These are phyloP conservation scores for Cyprinodon tularosa DNA, from an alignment of 2,113 vertebrate genomes.

Conservation along the genomic window DNA sequence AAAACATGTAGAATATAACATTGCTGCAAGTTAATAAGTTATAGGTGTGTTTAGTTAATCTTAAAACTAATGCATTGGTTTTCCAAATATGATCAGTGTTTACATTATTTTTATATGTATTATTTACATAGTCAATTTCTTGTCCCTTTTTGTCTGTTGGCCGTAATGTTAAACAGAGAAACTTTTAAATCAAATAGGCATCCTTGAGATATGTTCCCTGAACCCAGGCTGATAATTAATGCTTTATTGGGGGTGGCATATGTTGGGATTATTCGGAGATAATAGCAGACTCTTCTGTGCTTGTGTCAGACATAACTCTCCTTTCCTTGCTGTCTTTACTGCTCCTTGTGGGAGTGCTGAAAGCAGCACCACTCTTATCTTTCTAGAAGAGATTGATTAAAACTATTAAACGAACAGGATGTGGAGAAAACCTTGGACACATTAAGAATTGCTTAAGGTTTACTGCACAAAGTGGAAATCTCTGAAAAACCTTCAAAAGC, in stretches of 20 bases:
- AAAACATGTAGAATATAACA: neutral
- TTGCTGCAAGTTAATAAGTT: neutral
- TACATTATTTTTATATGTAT: neutral
- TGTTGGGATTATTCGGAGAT: conserved; percentile 51
- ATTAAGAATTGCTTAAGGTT: conserved; percentile 52
- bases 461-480: conserved; percentile 27
- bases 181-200: conserved; percentile 27
- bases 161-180: neutral
- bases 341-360: conserved; percentile 52
- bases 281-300: conserved; percentile 49
- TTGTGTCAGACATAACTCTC: conserved; percentile 61
- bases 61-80: neutral
- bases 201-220: conserved; percentile 19
- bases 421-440: conserved; percentile 34
- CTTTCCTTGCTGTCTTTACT: conserved; percentile 43
- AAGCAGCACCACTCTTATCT: conserved; percentile 62
- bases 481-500: conserved; percentile 19
- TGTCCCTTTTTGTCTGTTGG: conserved; percentile 1
- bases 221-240: conserved; percentile 13
- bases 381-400: conserved; percentile 61
- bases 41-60: neutral
- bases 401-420: conserved; percentile 50
- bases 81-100: neutral
- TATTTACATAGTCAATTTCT: neutral
- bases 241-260: conserved; percentile 29